Conservation (phyloP, 2,113 vertebrate species). For the Hypomesus transpacificus region DNA sequence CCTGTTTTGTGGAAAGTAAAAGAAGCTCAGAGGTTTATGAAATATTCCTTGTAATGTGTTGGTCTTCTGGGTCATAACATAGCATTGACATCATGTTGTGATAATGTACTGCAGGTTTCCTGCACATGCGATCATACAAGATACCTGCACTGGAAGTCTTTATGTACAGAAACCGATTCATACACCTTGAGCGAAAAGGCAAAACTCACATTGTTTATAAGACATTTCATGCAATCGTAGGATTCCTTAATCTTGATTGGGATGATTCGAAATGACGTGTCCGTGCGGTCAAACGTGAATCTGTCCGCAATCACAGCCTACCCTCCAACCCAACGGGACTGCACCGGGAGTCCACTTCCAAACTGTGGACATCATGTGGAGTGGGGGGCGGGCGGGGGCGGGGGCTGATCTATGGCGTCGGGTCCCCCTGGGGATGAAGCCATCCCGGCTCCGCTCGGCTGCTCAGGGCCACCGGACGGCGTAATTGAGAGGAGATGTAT, state of each 20-base stretch:
- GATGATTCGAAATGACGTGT: too few relatives aligned
- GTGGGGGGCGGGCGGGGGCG: neutral
- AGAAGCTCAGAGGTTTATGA: neutral
- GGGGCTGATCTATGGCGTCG: slow-evolving; percentile 65
- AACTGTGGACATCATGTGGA: neutral
- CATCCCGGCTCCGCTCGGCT: slow-evolving; percentile 52
- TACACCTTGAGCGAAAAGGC: too few relatives aligned
- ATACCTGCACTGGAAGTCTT: too few relatives aligned
- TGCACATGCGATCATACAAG: too few relatives aligned
- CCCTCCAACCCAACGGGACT: too few relatives aligned
- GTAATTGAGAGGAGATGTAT: slow-evolving; percentile 73
- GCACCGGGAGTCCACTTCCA: neutral
- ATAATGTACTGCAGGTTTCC: neutral
- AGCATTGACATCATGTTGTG: neutral
- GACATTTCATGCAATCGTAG: too few relatives aligned
- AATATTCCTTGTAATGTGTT: neutral
- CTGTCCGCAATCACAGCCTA: too few relatives aligned
- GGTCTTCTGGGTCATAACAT: neutral
- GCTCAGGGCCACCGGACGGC: slow-evolving; percentile 50
- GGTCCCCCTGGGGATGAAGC: slow-evolving; percentile 68
- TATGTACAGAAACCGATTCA: too few relatives aligned
- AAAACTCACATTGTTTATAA: too few relatives aligned
- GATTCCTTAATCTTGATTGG: too few relatives aligned
- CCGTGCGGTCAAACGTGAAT: too few relatives aligned
- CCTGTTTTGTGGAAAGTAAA: neutral